Percentiles rank a stretch among this genome's conserved stretches.
Evolutionary conservation across 2,797 vertebrate genomes (phyloP).

Genomic region (Tachyglossus aculeatus): DNA sequence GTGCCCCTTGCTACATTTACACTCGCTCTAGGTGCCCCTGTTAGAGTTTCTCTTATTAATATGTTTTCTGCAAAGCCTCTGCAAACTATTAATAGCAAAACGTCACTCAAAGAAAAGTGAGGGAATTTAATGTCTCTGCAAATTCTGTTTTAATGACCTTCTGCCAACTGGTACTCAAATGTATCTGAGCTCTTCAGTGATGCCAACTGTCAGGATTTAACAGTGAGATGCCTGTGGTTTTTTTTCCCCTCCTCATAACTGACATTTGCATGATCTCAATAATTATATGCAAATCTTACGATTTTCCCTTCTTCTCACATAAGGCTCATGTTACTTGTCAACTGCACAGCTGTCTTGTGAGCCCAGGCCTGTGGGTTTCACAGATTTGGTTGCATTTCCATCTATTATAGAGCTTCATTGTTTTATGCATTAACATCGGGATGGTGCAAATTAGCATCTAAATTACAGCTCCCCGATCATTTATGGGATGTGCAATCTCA

Average conservation of each 20-base stretch:
- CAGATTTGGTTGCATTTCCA: constrained; percentile 85
- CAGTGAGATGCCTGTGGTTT: constrained; percentile 82
- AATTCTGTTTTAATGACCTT: constrained; percentile 89
- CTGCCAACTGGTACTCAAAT: constrained; percentile 85
- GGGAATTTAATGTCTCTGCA: constrained; percentile 86
- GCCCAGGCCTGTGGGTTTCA: constrained; percentile 79
- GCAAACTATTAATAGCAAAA: constrained; percentile 89
- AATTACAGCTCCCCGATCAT: constrained; percentile 76
- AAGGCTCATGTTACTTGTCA: constrained; percentile 87
- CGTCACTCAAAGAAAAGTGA: constrained; percentile 88
- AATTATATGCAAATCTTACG: constrained; percentile 88
- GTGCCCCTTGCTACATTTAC: constrained; percentile 72
- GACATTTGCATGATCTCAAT: constrained; percentile 89
- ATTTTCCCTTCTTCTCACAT: constrained; percentile 85
- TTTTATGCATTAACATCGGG: constrained; percentile 81
- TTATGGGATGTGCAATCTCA: constrained; percentile 73
- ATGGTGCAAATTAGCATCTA: constrained; percentile 81
- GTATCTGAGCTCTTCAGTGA: constrained; percentile 85
- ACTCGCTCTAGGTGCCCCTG: constrained; percentile 76
- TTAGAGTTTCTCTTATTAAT: constrained; percentile 83
- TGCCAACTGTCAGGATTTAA: constrained; percentile 88
- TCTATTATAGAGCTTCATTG: constrained; percentile 82
- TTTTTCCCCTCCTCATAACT: constrained; percentile 79
- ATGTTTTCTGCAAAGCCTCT: constrained; percentile 85
- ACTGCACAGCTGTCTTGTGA: constrained; percentile 84